Percentiles rank a stretch among this genome's conserved stretches.
These are phyloP conservation scores for Indicator indicator DNA, from an alignment of 2,113 vertebrate genomes.

Conservation along the genomic window DNA sequence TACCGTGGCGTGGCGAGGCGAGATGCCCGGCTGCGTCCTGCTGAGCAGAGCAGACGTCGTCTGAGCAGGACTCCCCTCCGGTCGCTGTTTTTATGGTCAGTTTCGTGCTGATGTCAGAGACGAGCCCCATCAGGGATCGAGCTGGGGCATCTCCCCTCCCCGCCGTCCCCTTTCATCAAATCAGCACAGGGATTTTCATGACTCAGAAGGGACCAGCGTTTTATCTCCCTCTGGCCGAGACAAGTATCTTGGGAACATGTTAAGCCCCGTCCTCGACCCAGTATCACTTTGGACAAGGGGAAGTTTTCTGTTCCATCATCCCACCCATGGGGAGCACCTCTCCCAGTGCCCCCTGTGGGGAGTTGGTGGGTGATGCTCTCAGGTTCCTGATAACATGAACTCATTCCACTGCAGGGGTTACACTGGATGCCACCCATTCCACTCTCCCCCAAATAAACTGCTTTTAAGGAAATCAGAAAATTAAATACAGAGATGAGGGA, in stretches of 20 bases:
- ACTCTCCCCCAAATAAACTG: too few species aligned
- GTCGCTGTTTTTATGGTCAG: constrained; percentile 60
- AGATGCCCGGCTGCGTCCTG: background rate
- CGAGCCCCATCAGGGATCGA: constrained; percentile 21
- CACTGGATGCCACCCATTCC: background rate
- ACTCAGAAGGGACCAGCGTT: constrained; percentile 22
- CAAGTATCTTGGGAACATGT: background rate
- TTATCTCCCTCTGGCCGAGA: background rate
- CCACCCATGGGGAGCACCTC: fast-evolving
- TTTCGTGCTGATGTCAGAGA: constrained; percentile 66
- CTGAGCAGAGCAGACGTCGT: background rate
- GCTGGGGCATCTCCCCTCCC: constrained; percentile 61
- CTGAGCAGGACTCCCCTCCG: background rate
- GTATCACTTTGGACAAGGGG: background rate
- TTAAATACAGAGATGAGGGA: background rate
- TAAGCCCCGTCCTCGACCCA: fast-evolving
- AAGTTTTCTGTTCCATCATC: background rate
- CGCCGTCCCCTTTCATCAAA: constrained; percentile 28
- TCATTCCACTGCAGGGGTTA: fast-evolving
- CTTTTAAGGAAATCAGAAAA: background rate
- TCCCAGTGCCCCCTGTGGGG: fast-evolving
- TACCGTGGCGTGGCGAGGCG: background rate
- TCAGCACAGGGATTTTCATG: constrained; percentile 45
- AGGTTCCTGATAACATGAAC: background rate
- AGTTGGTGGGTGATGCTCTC: background rate